These are phyloP conservation scores for Eupeodes latifasciatus DNA, from an alignment of 2,888 invertebrate species.

Conservation along the genomic window DNA sequence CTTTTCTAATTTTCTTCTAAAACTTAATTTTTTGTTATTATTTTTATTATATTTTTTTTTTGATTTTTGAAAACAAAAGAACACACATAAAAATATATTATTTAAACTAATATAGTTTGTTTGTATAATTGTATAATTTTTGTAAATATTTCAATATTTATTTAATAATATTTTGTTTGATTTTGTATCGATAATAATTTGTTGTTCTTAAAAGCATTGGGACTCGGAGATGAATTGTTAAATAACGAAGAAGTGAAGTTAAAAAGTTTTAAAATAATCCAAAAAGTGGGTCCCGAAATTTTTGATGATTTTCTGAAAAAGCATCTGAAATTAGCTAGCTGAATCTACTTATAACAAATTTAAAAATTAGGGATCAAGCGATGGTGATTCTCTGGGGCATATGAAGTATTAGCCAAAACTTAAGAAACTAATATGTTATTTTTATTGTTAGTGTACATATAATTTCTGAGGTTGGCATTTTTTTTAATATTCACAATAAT, in stretches of 20 bases:
- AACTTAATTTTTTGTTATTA: conserved; percentile 39
- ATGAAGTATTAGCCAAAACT: too few species aligned
- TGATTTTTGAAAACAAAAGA: conserved; percentile 13
- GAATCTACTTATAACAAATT: too few species aligned
- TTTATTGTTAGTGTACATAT: too few species aligned
- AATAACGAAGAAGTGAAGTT: background rate
- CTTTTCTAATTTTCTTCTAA: background rate
- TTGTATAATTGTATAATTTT: conserved; percentile 31
- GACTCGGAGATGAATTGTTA: background rate
- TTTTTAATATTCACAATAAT: too few species aligned
- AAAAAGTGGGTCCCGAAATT: too few species aligned
- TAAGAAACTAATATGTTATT: too few species aligned
- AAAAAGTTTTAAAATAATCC: too few species aligned
- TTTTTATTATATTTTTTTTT: conserved; percentile 23
- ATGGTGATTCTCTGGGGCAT: too few species aligned
- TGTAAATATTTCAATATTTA: conserved; percentile 15
- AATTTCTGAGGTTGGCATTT: too few species aligned
- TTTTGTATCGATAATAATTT: background rate
- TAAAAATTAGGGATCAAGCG: too few species aligned
- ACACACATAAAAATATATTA: conserved; percentile 7
- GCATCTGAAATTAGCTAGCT: too few species aligned
- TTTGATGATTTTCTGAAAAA: too few species aligned
- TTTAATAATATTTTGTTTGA: conserved; percentile 18
- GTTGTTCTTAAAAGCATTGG: conserved; percentile 32
- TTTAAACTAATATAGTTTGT: conserved; percentile 24